Evolutionary conservation across 2,888 invertebrate species (phyloP).

Genomic region (Leptopilina syphax): DNA sequence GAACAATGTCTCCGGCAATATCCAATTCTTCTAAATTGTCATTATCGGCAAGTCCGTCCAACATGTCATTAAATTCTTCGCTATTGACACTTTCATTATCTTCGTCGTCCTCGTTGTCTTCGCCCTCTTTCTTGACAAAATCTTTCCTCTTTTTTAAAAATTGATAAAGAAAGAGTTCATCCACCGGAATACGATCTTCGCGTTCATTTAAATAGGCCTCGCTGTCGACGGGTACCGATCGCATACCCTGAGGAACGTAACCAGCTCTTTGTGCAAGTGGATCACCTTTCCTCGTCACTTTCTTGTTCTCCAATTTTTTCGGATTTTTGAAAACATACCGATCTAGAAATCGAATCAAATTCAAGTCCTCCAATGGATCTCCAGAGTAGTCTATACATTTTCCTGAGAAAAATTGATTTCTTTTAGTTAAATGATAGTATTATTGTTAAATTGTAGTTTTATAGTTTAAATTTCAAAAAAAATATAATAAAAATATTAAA

Average conservation of each 20-base stretch:
- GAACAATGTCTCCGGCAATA: slow-evolving; percentile 76
- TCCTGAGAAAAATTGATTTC: slow-evolving; percentile 76
- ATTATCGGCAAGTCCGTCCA: slow-evolving; percentile 74
- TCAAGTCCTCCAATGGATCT: slow-evolving; percentile 96
- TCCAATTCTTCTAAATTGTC: slow-evolving; percentile 83
- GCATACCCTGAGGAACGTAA: slow-evolving; percentile 84
- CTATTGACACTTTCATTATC: slow-evolving; percentile 76
- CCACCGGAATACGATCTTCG: slow-evolving; percentile 88
- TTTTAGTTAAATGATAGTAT: no score
- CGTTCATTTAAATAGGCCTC: slow-evolving; percentile 83
- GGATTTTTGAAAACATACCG: slow-evolving; percentile 97
- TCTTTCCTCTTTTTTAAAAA: slow-evolving; percentile 72
- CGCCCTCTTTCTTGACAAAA: slow-evolving; percentile 51
- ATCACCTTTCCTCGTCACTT: slow-evolving; percentile 79
- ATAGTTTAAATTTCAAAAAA: no score
- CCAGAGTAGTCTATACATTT: slow-evolving; percentile 90
- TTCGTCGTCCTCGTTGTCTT: slow-evolving; percentile 78
- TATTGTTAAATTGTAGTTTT: no score
- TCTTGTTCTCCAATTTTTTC: slow-evolving; percentile 81
- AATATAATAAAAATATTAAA: no score
- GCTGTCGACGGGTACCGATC: slow-evolving; percentile 86
- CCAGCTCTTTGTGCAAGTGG: slow-evolving; percentile 83
- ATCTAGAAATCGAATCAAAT: slow-evolving; percentile 93
- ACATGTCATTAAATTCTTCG: slow-evolving; percentile 78
- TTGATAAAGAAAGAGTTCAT: slow-evolving; percentile 91